Evolutionary conservation across 37 sponge, comb jelly and placozoan genomes (phyloP).

Genomic region (Chondrilla cf. caribensis): DNA sequence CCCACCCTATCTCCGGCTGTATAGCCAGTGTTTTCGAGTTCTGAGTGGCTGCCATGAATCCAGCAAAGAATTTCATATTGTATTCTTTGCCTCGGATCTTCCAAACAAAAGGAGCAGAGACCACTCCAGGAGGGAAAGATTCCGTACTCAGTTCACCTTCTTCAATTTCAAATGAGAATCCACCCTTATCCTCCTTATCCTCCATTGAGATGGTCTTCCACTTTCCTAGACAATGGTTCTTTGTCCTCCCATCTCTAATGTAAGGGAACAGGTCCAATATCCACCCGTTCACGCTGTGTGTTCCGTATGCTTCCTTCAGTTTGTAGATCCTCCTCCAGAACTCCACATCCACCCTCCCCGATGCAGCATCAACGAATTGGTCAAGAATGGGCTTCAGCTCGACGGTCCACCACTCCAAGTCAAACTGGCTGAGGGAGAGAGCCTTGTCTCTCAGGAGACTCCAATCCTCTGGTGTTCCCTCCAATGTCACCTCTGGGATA

Average conservation of each 20-base stretch:
- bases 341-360: slow-evolving; percentile 28
- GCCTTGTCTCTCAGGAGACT: slow-evolving; percentile 33
- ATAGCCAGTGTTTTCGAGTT: slow-evolving; percentile 29
- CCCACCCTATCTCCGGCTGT: slow-evolving; percentile 64
- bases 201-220: no score
- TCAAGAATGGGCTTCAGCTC: slow-evolving; percentile 35
- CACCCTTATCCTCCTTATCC: background rate
- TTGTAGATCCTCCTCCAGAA: slow-evolving; percentile 60
- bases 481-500: slow-evolving; percentile 57
- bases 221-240: background rate
- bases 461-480: slow-evolving; percentile 59
- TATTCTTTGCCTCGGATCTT: background rate
- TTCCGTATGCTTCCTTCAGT: background rate
- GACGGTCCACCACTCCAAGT: slow-evolving; percentile 49
- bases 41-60: slow-evolving; percentile 48
- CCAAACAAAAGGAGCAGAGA: slow-evolving; percentile 41
- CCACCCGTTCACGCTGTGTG: slow-evolving; percentile 46
- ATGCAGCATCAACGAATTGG: slow-evolving; percentile 44
- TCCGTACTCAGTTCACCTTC: background rate
- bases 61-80: slow-evolving; percentile 52
- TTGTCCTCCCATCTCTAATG: background rate
- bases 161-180: no score
- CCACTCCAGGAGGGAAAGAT: slow-evolving; percentile 37
- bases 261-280: slow-evolving; percentile 46
- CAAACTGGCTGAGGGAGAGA: slow-evolving; percentile 30